Evolutionary conservation across 2,113 vertebrate species (phyloP).

Genomic region (Aspidoscelis tigris): DNA sequence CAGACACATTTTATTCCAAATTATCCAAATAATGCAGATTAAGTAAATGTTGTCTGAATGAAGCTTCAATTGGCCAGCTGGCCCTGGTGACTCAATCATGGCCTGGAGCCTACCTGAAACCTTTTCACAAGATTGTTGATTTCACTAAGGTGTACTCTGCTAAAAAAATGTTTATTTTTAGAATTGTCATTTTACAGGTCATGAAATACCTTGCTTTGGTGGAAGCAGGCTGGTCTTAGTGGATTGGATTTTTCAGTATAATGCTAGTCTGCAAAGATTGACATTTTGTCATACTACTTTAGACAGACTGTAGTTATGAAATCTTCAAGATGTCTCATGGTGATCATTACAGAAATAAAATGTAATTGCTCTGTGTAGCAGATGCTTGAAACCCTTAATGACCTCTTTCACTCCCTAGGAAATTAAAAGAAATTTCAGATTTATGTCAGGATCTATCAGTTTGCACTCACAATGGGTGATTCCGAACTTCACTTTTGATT

Average conservation of each 20-base stretch:
- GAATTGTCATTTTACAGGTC: neutral
- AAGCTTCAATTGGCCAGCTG: too few relatives aligned
- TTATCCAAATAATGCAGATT: too few relatives aligned
- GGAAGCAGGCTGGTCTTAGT: neutral
- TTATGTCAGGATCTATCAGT: slow-evolving; percentile 52
- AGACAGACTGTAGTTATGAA: neutral
- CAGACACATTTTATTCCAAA: too few relatives aligned
- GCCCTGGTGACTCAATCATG: too few relatives aligned
- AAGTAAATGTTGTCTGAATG: too few relatives aligned
- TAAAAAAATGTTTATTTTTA: too few relatives aligned
- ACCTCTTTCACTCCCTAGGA: neutral
- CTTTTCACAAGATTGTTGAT: neutral
- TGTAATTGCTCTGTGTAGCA: slow-evolving; percentile 11
- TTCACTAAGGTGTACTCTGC: too few relatives aligned
- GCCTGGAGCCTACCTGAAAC: neutral
- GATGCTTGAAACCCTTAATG: slow-evolving; percentile 30
- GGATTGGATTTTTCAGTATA: too few relatives aligned
- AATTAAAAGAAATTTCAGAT: slow-evolving; percentile 29
- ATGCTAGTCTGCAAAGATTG: neutral
- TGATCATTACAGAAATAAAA: neutral
- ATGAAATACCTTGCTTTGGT: neutral
- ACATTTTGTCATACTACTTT: neutral
- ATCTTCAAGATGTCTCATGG: neutral
- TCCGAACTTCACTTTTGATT: slow-evolving; percentile 59
- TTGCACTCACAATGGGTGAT: slow-evolving; percentile 39